phyloP scores from a whole-genome alignment of 2,113 vertebrate species.

The Stigmatopora argus region DNA sequence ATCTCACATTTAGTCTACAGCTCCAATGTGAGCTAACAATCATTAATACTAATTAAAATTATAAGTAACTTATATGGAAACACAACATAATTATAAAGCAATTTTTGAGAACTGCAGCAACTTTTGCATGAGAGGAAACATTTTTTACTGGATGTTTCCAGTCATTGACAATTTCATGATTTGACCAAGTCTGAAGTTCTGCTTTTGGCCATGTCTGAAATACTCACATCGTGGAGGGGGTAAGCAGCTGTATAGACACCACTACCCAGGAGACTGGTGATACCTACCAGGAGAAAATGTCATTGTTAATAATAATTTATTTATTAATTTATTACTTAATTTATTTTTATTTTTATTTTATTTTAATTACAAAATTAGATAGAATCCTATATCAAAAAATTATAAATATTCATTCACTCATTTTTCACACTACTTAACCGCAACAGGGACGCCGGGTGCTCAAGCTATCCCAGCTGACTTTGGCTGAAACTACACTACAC shows the following conservation, averaged over 20 bases:
- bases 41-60: not conserved
- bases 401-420: no score
- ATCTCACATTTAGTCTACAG: not conserved
- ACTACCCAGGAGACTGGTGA: slow-evolving; percentile 90
- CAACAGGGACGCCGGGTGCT: no score
- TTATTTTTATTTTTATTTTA: no score
- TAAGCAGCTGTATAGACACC: slow-evolving; percentile 91
- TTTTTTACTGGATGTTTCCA: not conserved
- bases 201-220: not conserved
- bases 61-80: not conserved
- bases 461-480: no score
- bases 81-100: not conserved
- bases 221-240: slow-evolving; percentile 91
- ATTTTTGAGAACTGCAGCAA: not conserved
- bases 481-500: no score
- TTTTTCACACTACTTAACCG: no score
- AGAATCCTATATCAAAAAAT: no score
- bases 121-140: not conserved
- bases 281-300: slow-evolving; percentile 68
- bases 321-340: no score
- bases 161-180: not conserved
- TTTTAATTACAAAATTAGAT: no score
- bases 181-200: not conserved
- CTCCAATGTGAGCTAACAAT: no score
- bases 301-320: not conserved